Base-by-base conservation (phyloP, 1,140 invertebrate genomes). In the Caenorhabditis tropicalis region DNA sequence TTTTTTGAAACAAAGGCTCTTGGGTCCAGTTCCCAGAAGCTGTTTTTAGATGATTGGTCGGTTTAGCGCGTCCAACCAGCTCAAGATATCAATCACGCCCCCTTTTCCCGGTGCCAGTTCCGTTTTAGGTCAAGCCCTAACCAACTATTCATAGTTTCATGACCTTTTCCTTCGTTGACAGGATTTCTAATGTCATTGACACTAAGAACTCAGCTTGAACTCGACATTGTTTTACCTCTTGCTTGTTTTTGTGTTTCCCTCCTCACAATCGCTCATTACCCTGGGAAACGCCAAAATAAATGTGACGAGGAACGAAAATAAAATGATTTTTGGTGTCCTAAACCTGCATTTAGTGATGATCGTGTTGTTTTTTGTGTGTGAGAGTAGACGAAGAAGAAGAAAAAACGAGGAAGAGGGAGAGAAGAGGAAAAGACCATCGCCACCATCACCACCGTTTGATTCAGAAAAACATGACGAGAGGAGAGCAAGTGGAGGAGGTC, bases 291-390 rank as follows among this genome's bases (percentile, higher is more conserved):
- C n/a, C 24, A 43, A 74, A 43, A 74, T 74, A 74, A 27, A 74
- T 74, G 65, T 74, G 65, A 74, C 65, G 65, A 33, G 65, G 65
- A 74, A 74, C 65, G 33, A 74, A 74, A 74, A 43, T 74, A 43
- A 43, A 74, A 74, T 65, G 58, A 65, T 43, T 74, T 74, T 12
- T 43, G 65, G 21, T 74, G 33, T 74, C 10, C 36, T 74, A 74
- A 43, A 74, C 36, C 65, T 74, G 36, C 65, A 74, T 39, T 74
- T 74, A 74, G 33, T 43, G 36, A 74, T 74, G 65, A 43, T 74
- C 65, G 36, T 43, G 65, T 74, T 74, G 65, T 74, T 74, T 74
- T 74, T 74, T 24, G 36, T n/a, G 29, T 65, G 36, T 29, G 36
- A 33, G 33, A 65, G 36, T 16, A 65, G 16, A 43, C 21, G 53